A percentile compares a stretch with the other conserved stretches of the same genome.
phyloP scores from a whole-genome alignment of 2,113 vertebrate species.

The Spheniscus mendiculus region DNA sequence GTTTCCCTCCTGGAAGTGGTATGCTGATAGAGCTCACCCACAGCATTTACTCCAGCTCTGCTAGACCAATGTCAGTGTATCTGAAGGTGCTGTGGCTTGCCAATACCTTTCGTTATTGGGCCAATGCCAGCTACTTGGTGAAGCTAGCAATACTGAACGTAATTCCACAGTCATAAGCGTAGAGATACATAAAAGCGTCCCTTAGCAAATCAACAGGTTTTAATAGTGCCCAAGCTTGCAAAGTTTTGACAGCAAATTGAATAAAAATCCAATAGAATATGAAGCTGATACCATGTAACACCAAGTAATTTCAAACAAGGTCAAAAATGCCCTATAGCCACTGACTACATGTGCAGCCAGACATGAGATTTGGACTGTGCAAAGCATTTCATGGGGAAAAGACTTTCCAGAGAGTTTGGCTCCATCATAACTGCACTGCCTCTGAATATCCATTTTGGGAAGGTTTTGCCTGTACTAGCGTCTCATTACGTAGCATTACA shows the following conservation, averaged over 20 bases:
- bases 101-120: background rate
- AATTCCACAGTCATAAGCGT: background rate
- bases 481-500: background rate
- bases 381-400: background rate
- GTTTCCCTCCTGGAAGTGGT: background rate
- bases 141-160: background rate
- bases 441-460: background rate
- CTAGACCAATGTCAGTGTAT: background rate
- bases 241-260: background rate
- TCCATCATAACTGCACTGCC: background rate
- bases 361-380: background rate
- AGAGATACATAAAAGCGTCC: background rate
- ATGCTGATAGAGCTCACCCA: background rate
- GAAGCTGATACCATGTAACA: background rate
- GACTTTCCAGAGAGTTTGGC: background rate
- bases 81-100: background rate
- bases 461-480: background rate
- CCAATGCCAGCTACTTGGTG: background rate
- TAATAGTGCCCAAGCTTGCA: background rate
- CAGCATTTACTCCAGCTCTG: background rate
- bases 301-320: background rate
- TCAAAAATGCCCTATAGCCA: background rate
- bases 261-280: background rate
- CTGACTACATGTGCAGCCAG: background rate
- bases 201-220: background rate